Evolutionary conservation across 1,140 invertebrate genomes (phyloP).

Genomic region (Arctopsyche grandis): DNA sequence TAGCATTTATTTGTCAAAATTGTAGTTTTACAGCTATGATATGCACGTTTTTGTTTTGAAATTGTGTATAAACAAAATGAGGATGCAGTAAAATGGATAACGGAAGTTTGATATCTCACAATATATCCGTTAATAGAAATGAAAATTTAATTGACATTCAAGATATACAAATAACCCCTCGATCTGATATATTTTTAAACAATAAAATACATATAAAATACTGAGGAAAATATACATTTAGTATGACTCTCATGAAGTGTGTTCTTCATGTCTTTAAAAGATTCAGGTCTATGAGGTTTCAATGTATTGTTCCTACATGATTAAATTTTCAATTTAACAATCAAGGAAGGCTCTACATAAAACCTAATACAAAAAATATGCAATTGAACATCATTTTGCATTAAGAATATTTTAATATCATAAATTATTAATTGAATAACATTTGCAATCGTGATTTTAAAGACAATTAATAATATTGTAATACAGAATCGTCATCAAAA

Average conservation of each 20-base stretch:
- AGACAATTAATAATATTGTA: no score
- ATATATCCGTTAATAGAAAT: constrained; percentile 16
- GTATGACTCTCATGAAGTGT: background rate
- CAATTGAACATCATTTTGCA: no score
- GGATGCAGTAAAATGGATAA: constrained; percentile 24
- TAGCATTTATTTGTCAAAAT: constrained; percentile 76
- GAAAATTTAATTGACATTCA: constrained; percentile 43
- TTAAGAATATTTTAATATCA: no score
- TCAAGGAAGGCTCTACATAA: no score
- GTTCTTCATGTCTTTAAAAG: background rate
- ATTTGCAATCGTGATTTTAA: no score
- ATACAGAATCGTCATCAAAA: no score
- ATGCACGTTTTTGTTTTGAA: constrained; percentile 83
- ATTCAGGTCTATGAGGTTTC: constrained; percentile 19
- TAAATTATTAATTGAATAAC: no score
- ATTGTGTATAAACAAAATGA: constrained; percentile 62
- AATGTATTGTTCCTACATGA: background rate
- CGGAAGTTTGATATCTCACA: background rate
- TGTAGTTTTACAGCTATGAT: constrained; percentile 84
- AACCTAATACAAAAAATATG: no score
- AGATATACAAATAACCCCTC: constrained; percentile 26
- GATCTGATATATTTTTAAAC: background rate
- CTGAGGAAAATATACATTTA: background rate
- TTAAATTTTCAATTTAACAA: no score
- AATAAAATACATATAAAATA: background rate